Evolutionary conservation across 2,888 invertebrate genomes (phyloP), one percentile per base, ranked within the genome.

Genomic region (Thereva nobilitata): DNA sequence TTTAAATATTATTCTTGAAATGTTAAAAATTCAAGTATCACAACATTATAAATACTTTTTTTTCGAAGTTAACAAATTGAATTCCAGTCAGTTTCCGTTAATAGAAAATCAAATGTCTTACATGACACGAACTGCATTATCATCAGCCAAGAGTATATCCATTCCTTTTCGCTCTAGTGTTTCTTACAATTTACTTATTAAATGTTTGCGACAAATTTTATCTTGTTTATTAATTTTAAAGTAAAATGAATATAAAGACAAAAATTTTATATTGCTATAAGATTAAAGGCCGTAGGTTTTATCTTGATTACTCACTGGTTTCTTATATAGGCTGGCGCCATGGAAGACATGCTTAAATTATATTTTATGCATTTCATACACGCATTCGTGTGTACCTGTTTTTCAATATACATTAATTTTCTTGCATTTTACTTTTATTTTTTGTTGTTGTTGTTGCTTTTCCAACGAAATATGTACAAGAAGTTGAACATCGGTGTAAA

Each of bases 401-500:
- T 44, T 44, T 44, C 8, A 44, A 9, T n/a, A 44, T n/a, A 9
- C n/a, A 9, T 44, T 44, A 9, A n/a, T 44, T 8, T 44, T 8
- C 8, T 44, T 44, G 6, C 53, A 53, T 44, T 45, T 45, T 34
- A 45, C 45, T 41, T 12, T 12, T 41, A 50, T 49, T 41, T 61
- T 23, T 1, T 34, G 34, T 52, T n/a, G 23, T 23, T 52, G 52
- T 52, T 52, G 23, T 52, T 52, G 34, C 5, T 2, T 6, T 52
- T 52, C 35, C 9, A 35, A 40, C 49, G n/a, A 7, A n/a, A 8
- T 59, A 6, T 42, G 23, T 42, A 23, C 38, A 61, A 61, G 61
- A 61, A 61, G 61, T 61, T 40, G 5, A 50, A 61, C 61, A 23
- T 23, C 61, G 50, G 49, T 38, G 45, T 50, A 61, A 61, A 61